Evolutionary conservation across 2,113 vertebrate genomes (phyloP), one percentile per base, ranked within the genome.

Genomic region (Pardalotus punctatus): DNA sequence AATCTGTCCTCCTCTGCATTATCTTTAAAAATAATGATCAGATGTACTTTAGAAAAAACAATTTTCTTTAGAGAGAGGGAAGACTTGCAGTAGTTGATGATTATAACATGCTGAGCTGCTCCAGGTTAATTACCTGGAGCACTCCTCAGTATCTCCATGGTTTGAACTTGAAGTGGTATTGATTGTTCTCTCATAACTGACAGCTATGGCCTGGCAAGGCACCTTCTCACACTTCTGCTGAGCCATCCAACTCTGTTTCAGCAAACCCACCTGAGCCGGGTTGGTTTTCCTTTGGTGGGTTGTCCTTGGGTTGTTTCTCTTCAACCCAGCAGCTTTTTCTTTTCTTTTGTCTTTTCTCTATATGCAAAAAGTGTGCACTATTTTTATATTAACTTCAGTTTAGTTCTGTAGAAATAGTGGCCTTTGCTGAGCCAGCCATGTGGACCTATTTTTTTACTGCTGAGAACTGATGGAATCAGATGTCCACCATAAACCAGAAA

Each of bases 291-390:
- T 76, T 18, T 38, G 8, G 5, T 22, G 8, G 3, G 3, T 8
- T 70, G 18, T 8, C 2, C 14, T 69, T 56, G 21, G 10, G 7
- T 65, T 33, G 27, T 17, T 78, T 81, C 3, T 6, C 11, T 86
- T 72, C 61, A 8, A 80, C n/a, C 5, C 5, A 67, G 5, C 2
- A 51, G 4, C 0, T 10, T 21, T 20, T 53, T 9, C 10, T 10
- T 21, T 24, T 5, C 1, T 35, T 65, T 35, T 16, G 12, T 20
- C 1, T 61, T 57, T 36, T 48, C 16, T 72, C 72, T 81, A 29
- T 1, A 23, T 47, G 14, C 8, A 47, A 61, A 33, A 80, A 38
- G 0, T 0, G 2, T 42, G 3, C 3, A 28, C 3, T 70, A 3
- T 36, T 82, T 85, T 70, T 31, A 40, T 31, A 20, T 23, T 57